These are phyloP conservation scores for Catajapyx aquilonaris DNA, from an alignment of 1,140 invertebrate genomes.

Conservation along the genomic window DNA sequence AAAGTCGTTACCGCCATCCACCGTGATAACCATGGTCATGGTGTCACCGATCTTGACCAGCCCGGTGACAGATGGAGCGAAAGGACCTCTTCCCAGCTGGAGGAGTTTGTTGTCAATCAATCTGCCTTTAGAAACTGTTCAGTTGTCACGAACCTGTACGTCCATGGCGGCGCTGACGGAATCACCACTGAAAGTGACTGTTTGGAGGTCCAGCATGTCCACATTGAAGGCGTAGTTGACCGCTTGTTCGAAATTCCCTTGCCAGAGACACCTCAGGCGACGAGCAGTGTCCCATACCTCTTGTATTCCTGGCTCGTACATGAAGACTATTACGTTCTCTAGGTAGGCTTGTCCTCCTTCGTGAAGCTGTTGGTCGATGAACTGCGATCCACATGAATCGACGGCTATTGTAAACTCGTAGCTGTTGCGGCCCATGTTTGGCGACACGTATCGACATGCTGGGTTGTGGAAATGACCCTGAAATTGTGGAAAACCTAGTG, in stretches of 20 bases:
- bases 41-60: slow-evolving; percentile 61
- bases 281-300: slow-evolving; percentile 58
- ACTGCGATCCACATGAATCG: slow-evolving; percentile 59
- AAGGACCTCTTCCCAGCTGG: slow-evolving; percentile 52
- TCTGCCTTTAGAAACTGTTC: neutral
- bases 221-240: slow-evolving; percentile 49
- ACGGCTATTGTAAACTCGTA: slow-evolving; percentile 52
- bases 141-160: slow-evolving; percentile 28
- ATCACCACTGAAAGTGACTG: slow-evolving; percentile 61
- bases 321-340: slow-evolving; percentile 56
- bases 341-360: slow-evolving; percentile 49
- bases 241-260: slow-evolving; percentile 52
- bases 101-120: slow-evolving; percentile 1
- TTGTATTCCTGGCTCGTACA: slow-evolving; percentile 56
- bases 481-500: too few species aligned
- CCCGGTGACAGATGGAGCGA: slow-evolving; percentile 47
- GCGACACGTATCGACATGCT: slow-evolving; percentile 46
- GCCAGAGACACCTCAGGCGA: slow-evolving; percentile 56
- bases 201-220: slow-evolving; percentile 56
- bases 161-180: slow-evolving; percentile 58
- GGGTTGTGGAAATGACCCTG: slow-evolving; percentile 44
- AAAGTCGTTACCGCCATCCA: slow-evolving; percentile 56
- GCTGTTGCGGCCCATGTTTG: slow-evolving; percentile 41
- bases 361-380: slow-evolving; percentile 52
- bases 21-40: slow-evolving; percentile 59